phyloP scores from a whole-genome alignment of 2,888 invertebrate genomes.

The Rotaria sp. region DNA sequence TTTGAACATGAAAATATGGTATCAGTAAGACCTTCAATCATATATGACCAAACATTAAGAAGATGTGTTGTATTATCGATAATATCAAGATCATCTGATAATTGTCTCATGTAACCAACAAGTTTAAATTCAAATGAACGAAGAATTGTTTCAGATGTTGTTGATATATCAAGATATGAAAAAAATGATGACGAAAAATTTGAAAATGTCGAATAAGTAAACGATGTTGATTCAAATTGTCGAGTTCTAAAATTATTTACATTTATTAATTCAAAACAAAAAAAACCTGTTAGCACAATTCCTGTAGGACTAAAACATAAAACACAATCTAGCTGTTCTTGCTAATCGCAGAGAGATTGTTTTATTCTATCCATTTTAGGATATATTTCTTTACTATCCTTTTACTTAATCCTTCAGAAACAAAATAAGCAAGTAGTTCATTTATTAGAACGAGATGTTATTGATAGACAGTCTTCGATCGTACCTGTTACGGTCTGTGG shows the following conservation, averaged over 20 bases:
- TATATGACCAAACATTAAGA: conserved; percentile 76
- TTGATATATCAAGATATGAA: background rate
- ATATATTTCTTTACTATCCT: no score
- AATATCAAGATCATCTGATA: background rate
- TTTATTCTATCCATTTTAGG: no score
- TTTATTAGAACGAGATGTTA: no score
- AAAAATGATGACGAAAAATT: background rate
- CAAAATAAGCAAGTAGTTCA: no score
- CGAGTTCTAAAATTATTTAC: background rate
- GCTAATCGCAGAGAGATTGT: no score
- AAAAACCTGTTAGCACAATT: background rate
- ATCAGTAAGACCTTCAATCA: conserved; percentile 69
- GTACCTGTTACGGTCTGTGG: no score
- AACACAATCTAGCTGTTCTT: no score
- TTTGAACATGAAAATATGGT: conserved; percentile 66
- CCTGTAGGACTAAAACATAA: no score
- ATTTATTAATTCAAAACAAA: background rate
- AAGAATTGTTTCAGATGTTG: background rate
- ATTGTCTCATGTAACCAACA: background rate
- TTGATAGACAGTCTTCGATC: no score
- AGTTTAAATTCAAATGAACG: background rate
- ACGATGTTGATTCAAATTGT: conserved; percentile 26
- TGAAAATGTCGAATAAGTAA: conserved; percentile 7
- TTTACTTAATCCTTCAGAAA: no score
- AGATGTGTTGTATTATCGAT: conserved; percentile 50